phyloP scores from a whole-genome alignment of 2,797 vertebrate genomes.

The Phrynocephalus forsythii region DNA sequence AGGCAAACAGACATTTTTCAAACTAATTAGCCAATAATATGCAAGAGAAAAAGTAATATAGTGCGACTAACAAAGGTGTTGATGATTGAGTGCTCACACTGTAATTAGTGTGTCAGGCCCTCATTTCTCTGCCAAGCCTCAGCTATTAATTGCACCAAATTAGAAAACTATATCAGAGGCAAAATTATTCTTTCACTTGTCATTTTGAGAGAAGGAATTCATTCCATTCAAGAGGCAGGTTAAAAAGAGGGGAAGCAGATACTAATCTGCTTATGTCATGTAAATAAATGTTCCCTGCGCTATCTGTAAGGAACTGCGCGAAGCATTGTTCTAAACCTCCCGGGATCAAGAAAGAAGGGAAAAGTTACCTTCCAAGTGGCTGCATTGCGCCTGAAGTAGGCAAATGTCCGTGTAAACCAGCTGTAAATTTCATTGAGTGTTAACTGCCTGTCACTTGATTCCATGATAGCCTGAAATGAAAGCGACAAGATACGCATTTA shows the following conservation, averaged over 20 bases:
- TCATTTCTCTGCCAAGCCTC: constrained; percentile 91
- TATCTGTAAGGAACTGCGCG: constrained; percentile 72
- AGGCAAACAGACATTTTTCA: constrained; percentile 98
- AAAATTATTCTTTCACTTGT: constrained; percentile 98
- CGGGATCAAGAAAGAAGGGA: constrained; percentile 34
- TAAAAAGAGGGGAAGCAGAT: constrained; percentile 87
- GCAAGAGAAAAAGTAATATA: constrained; percentile 90
- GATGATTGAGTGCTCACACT: constrained; percentile 99
- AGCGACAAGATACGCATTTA: constrained; percentile 87
- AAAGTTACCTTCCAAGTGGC: constrained; percentile 97
- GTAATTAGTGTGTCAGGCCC: constrained; percentile 99
- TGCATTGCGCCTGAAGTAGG: constrained; percentile 99
- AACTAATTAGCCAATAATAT: constrained; percentile 99
- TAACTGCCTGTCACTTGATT: constrained; percentile 99
- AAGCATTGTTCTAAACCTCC: constrained; percentile 72
- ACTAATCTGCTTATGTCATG: constrained; percentile 88
- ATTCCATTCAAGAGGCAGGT: constrained; percentile 88
- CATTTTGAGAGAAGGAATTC: constrained; percentile 92
- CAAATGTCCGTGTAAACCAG: constrained; percentile 99
- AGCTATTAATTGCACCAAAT: constrained; percentile 99
- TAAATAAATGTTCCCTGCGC: constrained; percentile 88
- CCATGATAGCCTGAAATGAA: constrained; percentile 99
- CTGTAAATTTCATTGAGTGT: constrained; percentile 99
- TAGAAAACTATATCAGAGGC: constrained; percentile 98
- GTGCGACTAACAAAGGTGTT: constrained; percentile 99